Base-by-base conservation (phyloP, 2,113 vertebrate species). In the Salvelinus alpinus region DNA sequence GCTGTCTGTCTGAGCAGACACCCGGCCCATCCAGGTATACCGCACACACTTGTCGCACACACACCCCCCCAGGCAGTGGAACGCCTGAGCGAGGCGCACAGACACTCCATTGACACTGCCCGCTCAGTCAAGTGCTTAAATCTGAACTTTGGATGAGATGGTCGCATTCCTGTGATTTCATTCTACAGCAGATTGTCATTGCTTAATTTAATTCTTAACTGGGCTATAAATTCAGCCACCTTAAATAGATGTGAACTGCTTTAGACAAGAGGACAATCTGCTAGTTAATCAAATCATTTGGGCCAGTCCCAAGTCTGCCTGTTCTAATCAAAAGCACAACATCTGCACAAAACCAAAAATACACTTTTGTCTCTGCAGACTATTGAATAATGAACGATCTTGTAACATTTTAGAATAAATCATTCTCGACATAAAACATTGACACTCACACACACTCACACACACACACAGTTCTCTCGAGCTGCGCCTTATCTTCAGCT, bases 401-500 rank as follows among this genome's bases (percentile, higher is more conserved):
- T 29, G 64, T 16, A 65, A 13, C 38, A 12, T 54, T 54, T 14
- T 4, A 18, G 16, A 54, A 54, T 18, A 54, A 16, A 54, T 1
- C 4, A 54, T 44, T 44, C 38, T 54, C 16, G 16, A 54, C 13
- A 47, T 14, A 47, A 54, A 18, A 71, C 48, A 71, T 12, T 8
- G 24, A 31, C 71, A 60, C 2, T 4, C 11, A 62, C 18, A 11
- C 54, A 72, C 29, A 18, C 29, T n/a, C 57, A 81, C 12, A 38
- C 31, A 85, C 31, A 85, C 81, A 78, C 67, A 78, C 20, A 64
- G 84, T 82, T 78, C 87, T 4, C 62, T 64, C 31, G 59, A 89
- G 14, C 44, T 3, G 27, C 4, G 64, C 66, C 86, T 88, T 91
- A 92, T 93, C 90, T 87, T 47, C 72, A 69, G 88, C 90, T 88